Percentiles rank a stretch among this genome's conserved stretches.
phyloP scores from a whole-genome alignment of 2,113 vertebrate species.

The Myiopsitta monachus region DNA sequence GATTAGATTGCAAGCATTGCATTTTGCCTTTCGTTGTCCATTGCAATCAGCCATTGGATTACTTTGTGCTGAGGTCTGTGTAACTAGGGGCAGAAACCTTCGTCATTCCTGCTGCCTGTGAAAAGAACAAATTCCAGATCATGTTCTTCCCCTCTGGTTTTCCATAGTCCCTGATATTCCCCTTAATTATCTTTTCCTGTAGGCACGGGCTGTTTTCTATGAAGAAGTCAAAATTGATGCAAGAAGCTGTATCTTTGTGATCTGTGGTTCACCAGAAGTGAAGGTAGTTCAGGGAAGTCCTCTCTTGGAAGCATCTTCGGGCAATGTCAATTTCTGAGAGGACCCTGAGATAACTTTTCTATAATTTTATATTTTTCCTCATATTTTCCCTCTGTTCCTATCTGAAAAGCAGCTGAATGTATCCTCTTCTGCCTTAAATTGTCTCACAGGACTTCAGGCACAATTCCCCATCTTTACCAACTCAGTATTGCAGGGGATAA shows the following conservation, averaged over 20 bases:
- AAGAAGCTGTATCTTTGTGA: neutral
- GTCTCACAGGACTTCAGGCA: neutral
- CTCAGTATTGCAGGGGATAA: neutral
- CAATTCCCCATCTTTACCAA: neutral
- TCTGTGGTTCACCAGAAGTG: neutral
- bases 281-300: neutral
- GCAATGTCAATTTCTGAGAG: neutral
- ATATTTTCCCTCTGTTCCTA: neutral
- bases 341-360: neutral
- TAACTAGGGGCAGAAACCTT: neutral
- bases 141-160: neutral
- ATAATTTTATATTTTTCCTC: neutral
- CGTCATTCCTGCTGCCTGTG: neutral
- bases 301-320: neutral
- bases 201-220: neutral
- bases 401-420: neutral
- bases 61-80: neutral
- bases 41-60: neutral
- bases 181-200: neutral
- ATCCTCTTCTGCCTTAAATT: neutral
- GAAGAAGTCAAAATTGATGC: neutral
- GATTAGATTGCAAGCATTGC: neutral
- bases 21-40: neutral
- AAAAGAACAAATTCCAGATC: neutral
- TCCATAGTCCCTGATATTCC: neutral